Evolutionary conservation across 1,140 invertebrate genomes (phyloP).

Genomic region (Arion vulgaris): DNA sequence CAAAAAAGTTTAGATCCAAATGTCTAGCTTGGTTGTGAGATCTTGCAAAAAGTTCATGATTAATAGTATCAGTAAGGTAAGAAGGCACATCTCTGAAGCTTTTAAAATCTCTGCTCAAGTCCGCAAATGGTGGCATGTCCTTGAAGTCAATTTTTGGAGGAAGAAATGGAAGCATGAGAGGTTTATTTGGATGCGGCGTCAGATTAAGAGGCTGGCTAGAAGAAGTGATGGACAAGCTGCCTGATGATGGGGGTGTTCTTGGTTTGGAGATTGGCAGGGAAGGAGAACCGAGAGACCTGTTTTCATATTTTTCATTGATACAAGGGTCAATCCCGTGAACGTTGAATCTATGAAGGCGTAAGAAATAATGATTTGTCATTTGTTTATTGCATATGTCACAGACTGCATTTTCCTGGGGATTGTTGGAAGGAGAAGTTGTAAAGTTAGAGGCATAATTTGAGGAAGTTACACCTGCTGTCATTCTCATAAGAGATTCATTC

Average conservation of each 20-base stretch:
- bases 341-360: conserved; percentile 99
- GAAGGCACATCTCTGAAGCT: conserved; percentile 40
- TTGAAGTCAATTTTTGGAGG: conserved; percentile 37
- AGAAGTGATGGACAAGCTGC: conserved; percentile 13
- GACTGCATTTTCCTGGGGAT: conserved; percentile 77
- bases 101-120: conserved; percentile 37
- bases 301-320: conserved; percentile 30
- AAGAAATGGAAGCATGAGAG: conserved; percentile 28
- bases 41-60: conserved; percentile 39
- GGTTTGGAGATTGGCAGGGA: neutral
- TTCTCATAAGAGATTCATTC: conserved; percentile 39
- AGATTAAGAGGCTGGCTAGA: conserved; percentile 30
- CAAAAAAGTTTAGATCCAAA: conserved; percentile 42
- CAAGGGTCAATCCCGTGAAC: conserved; percentile 90
- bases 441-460: conserved; percentile 32
- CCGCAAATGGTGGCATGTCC: conserved; percentile 40
- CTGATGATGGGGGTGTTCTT: conserved; percentile 33
- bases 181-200: conserved; percentile 35
- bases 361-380: conserved; percentile 98
- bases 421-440: neutral
- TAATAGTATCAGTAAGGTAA: conserved; percentile 41
- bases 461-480: conserved; percentile 41
- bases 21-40: conserved; percentile 25
- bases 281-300: neutral
- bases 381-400: conserved; percentile 99